phyloP scores from a whole-genome alignment of 2,113 vertebrate genomes.

The Vidua macroura region DNA sequence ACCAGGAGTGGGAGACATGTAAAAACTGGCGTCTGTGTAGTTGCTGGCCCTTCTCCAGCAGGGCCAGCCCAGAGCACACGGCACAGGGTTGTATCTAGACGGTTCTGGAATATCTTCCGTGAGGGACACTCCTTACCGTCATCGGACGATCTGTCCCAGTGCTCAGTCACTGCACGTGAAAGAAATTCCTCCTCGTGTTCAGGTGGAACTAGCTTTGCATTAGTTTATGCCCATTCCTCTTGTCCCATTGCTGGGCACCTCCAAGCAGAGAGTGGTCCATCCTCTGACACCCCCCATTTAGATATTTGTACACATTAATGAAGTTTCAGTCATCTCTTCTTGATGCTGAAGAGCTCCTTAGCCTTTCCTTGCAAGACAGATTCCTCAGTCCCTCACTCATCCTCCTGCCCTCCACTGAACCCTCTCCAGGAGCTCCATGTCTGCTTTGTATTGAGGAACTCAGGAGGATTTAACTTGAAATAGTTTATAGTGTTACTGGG shows the following conservation, averaged over 20 bases:
- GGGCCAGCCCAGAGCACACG: neutral
- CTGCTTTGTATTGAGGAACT: neutral
- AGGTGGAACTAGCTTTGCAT: neutral
- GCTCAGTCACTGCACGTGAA: neutral
- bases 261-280: neutral
- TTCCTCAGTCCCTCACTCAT: neutral
- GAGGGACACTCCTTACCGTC: neutral
- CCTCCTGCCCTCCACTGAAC: neutral
- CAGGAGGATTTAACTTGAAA: neutral
- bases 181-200: neutral
- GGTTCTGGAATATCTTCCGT: neutral
- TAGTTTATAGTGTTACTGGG: fast-evolving
- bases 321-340: neutral
- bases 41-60: neutral
- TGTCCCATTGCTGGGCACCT: neutral
- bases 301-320: neutral
- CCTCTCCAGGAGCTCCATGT: neutral
- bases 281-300: too few species aligned
- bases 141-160: fast-evolving
- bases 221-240: neutral
- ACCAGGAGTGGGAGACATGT: fast-evolving
- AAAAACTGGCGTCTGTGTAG: fast-evolving
- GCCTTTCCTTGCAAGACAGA: neutral
- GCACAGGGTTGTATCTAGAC: neutral
- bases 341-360: neutral